phyloP scores from a whole-genome alignment of 2,113 vertebrate genomes.

The Carassius carassius region DNA sequence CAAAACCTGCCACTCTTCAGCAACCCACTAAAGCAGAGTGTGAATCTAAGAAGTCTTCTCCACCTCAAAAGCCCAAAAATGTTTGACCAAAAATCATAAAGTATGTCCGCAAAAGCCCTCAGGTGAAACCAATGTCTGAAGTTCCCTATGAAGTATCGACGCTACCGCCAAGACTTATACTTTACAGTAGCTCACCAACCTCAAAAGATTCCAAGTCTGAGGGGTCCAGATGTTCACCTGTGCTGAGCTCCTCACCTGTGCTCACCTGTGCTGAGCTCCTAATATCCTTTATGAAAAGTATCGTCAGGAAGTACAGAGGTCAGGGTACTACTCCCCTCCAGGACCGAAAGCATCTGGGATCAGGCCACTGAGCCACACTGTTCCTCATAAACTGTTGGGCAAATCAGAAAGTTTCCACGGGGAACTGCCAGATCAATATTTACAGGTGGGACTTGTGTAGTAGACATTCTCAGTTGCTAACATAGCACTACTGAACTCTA shows the following conservation, averaged over 20 bases:
- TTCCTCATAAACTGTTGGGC: conserved; percentile 74
- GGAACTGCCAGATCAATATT: conserved; percentile 75
- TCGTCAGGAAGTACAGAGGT: conserved; percentile 87
- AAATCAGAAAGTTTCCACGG: conserved; percentile 81
- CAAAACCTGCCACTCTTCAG: conserved; percentile 77
- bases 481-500: background rate
- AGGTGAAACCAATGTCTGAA: conserved; percentile 72
- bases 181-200: conserved; percentile 69
- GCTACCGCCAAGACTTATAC: conserved; percentile 69
- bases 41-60: conserved; percentile 69
- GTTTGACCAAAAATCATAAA: conserved; percentile 96
- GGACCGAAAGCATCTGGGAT: conserved; percentile 78
- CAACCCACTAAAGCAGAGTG: conserved; percentile 71
- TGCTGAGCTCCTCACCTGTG: conserved; percentile 66
- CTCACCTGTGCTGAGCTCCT: conserved; percentile 66
- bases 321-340: conserved; percentile 76
- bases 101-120: conserved; percentile 86
- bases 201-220: conserved; percentile 72
- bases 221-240: conserved; percentile 68
- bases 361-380: conserved; percentile 75
- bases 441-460: conserved; percentile 64
- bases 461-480: background rate
- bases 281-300: conserved; percentile 82
- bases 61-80: conserved; percentile 83
- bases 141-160: conserved; percentile 67